These are phyloP conservation scores for Charina bottae DNA, from an alignment of 2,113 vertebrate genomes.

Conservation along the genomic window DNA sequence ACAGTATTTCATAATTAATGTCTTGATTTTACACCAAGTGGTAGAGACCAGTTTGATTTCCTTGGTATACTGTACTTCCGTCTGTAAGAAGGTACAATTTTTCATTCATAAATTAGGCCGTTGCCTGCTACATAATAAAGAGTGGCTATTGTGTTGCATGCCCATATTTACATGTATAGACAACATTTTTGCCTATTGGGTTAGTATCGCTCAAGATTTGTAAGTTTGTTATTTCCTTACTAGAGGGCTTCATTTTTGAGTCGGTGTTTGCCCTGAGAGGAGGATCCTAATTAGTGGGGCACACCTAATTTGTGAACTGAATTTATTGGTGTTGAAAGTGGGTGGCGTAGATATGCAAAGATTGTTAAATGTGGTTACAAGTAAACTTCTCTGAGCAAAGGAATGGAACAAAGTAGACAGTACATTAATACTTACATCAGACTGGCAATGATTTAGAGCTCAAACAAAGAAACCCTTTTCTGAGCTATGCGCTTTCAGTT, in stretches of 20 bases:
- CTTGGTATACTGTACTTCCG: background rate
- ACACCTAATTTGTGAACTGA: background rate
- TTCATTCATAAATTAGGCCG: background rate
- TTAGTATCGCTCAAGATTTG: background rate
- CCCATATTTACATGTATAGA: background rate
- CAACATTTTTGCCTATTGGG: background rate
- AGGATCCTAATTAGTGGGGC: background rate
- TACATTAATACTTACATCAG: conserved; percentile 55
- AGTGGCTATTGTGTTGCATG: background rate
- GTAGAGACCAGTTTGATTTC: background rate
- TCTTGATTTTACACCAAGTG: background rate
- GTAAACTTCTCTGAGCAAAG: conserved; percentile 23
- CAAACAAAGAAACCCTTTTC: conserved; percentile 39
- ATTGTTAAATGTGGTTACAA: background rate
- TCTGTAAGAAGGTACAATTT: background rate
- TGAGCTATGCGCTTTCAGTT: conserved; percentile 9
- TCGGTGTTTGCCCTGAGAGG: background rate
- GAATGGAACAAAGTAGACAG: conserved; percentile 28
- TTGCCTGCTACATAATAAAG: background rate
- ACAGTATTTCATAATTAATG: background rate
- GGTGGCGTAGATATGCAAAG: background rate
- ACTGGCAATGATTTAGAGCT: conserved; percentile 12
- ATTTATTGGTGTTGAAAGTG: background rate
- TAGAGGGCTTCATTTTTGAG: background rate
- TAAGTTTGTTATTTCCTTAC: background rate